phyloP scores from a whole-genome alignment of 2,888 invertebrate species.

The Gari tellinella region DNA sequence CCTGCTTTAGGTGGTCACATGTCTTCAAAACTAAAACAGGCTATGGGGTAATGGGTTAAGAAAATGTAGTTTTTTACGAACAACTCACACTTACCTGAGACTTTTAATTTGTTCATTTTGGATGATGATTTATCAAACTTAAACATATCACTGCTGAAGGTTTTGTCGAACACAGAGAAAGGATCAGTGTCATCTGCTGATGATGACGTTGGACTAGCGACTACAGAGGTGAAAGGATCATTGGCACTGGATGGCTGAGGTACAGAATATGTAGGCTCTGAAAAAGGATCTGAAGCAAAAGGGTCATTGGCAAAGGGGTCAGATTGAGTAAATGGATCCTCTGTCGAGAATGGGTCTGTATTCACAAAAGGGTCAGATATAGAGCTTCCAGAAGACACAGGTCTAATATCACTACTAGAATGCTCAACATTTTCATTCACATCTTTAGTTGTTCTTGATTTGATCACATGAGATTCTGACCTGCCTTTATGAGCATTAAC shows the following conservation, averaged over 20 bases:
- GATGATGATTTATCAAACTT: constrained; percentile 61
- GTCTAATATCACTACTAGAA: too few relatives aligned
- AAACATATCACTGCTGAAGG: constrained; percentile 52
- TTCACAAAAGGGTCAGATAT: constrained; percentile 61
- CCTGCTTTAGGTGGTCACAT: too few relatives aligned
- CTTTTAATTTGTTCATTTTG: constrained; percentile 50
- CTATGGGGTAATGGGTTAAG: too few relatives aligned
- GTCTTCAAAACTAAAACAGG: too few relatives aligned
- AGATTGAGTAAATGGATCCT: constrained; percentile 44
- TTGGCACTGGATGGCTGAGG: constrained; percentile 25
- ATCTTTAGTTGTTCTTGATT: too few relatives aligned
- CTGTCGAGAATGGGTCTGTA: constrained; percentile 64
- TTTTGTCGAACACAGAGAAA: constrained; percentile 68
- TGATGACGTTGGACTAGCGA: constrained; percentile 53
- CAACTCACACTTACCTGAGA: constrained; percentile 33
- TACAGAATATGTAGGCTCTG: constrained; percentile 30
- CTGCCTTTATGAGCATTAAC: too few relatives aligned
- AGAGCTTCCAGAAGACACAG: too few relatives aligned
- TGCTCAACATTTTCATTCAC: too few relatives aligned
- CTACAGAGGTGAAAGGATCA: constrained; percentile 63
- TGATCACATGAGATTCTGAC: too few relatives aligned
- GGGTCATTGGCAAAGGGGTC: constrained; percentile 61
- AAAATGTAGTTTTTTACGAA: too few relatives aligned
- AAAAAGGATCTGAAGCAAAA: constrained; percentile 55
- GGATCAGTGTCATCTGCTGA: constrained; percentile 49